Evolutionary conservation across 92 coral and sea anemone species (phyloP).

Genomic region (Zoanthus gigantus): DNA sequence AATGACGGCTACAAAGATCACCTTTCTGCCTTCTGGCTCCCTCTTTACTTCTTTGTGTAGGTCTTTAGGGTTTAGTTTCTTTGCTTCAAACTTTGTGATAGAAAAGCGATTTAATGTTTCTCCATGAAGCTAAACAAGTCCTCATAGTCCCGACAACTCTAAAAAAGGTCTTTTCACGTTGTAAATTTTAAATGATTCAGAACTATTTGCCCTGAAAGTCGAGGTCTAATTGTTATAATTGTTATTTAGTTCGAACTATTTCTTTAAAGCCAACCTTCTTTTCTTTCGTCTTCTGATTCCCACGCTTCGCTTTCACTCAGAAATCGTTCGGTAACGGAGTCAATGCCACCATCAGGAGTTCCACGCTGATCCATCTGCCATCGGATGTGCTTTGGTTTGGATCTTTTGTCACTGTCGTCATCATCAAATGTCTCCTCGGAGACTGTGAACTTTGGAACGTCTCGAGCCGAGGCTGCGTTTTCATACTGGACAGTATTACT

Average conservation of each 20-base stretch:
- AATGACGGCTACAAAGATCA: too few species aligned
- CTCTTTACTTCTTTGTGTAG: too few species aligned
- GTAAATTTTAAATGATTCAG: too few species aligned
- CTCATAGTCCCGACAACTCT: too few species aligned
- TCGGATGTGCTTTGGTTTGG: constrained; percentile 71
- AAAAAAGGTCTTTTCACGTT: too few species aligned
- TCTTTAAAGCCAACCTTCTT: constrained; percentile 48
- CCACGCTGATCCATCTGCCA: constrained; percentile 74
- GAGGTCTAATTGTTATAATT: neutral
- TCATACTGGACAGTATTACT: constrained; percentile 56
- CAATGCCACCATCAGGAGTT: constrained; percentile 85
- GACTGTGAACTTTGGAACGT: constrained; percentile 79
- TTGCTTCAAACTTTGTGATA: too few species aligned
- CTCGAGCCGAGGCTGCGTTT: constrained; percentile 92
- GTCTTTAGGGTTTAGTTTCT: too few species aligned
- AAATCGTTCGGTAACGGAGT: constrained; percentile 88
- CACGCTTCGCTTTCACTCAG: constrained; percentile 79
- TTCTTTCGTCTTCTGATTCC: constrained; percentile 77
- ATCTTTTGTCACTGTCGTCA: constrained; percentile 51
- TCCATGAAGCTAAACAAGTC: too few species aligned
- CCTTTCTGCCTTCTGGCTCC: too few species aligned
- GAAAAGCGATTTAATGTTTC: too few species aligned
- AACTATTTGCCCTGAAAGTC: too few species aligned
- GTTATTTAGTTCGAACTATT: neutral
- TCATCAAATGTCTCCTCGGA: constrained; percentile 79